These are phyloP conservation scores for Macrosoma leucophasiata DNA, from an alignment of 2,888 invertebrate species.

Conservation along the genomic window DNA sequence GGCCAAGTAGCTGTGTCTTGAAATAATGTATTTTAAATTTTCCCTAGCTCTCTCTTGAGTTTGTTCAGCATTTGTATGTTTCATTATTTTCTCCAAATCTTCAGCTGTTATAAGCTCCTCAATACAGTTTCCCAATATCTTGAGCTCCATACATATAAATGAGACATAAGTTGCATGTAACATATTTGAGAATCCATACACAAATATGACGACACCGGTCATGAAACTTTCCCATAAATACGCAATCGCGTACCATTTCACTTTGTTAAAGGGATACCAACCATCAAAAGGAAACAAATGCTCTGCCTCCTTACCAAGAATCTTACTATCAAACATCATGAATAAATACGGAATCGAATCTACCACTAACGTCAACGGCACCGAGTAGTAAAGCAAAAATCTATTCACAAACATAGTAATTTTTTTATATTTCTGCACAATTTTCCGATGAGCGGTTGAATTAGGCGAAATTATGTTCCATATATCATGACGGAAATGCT, in stretches of 20 bases:
- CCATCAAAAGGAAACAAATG: slow-evolving; percentile 56
- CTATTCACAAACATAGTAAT: slow-evolving; percentile 36
- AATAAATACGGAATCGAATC: slow-evolving; percentile 49
- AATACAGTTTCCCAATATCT: slow-evolving; percentile 41
- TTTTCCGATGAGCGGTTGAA: slow-evolving; percentile 32
- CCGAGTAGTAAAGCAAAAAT: slow-evolving; percentile 41
- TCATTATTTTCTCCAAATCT: slow-evolving; percentile 34
- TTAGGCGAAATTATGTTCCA: slow-evolving; percentile 39
- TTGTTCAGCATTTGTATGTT: slow-evolving; percentile 18
- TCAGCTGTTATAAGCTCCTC: slow-evolving; percentile 37
- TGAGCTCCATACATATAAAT: slow-evolving; percentile 56
- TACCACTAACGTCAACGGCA: slow-evolving; percentile 38
- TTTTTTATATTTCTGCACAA: slow-evolving; percentile 36
- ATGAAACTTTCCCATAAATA: slow-evolving; percentile 56
- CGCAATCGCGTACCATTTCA: slow-evolving; percentile 46
- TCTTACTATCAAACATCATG: slow-evolving; percentile 42
- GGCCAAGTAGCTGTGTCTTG: slow-evolving; percentile 40
- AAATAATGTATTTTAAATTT: slow-evolving; percentile 45
- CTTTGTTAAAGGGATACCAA: slow-evolving; percentile 62
- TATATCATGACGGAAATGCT: slow-evolving; percentile 42
- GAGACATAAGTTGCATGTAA: slow-evolving; percentile 43
- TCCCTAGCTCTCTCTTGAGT: slow-evolving; percentile 33
- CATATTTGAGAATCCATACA: slow-evolving; percentile 44
- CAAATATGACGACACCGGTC: slow-evolving; percentile 46
- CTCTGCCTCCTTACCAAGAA: slow-evolving; percentile 34